phyloP scores from a whole-genome alignment of 2,888 invertebrate species.

The Smittia sp. region DNA sequence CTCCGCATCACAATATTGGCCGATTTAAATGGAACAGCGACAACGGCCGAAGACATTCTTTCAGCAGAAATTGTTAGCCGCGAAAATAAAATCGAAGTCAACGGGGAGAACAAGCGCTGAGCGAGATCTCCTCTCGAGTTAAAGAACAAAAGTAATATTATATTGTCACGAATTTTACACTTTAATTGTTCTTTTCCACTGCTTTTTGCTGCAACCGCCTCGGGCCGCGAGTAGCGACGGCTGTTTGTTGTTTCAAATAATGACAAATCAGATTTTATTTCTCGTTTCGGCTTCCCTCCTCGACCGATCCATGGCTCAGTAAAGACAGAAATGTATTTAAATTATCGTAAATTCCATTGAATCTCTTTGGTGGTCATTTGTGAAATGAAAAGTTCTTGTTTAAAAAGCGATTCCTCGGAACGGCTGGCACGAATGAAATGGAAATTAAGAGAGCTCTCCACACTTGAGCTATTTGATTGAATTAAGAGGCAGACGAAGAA shows the following conservation, averaged over 20 bases:
- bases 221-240: background rate
- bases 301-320: background rate
- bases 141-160: conserved; percentile 25
- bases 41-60: background rate
- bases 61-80: conserved; percentile 6
- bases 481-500: background rate
- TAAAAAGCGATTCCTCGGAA: background rate
- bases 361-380: conserved; percentile 15
- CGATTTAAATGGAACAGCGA: background rate
- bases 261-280: conserved; percentile 38
- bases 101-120: background rate
- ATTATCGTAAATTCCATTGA: conserved; percentile 9
- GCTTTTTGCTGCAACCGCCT: conserved; percentile 2
- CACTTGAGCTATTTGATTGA: background rate
- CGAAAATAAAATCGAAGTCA: background rate
- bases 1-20: background rate
- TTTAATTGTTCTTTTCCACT: conserved; percentile 35
- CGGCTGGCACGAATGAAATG: conserved; percentile 13
- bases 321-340: background rate
- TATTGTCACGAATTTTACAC: conserved; percentile 38
- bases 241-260: conserved; percentile 38
- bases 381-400: background rate
- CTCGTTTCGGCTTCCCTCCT: background rate
- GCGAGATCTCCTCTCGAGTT: background rate
- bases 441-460: background rate